These are phyloP conservation scores for Pseudomyrmex concolor DNA, from an alignment of 1,140 invertebrate genomes.

Conservation along the genomic window DNA sequence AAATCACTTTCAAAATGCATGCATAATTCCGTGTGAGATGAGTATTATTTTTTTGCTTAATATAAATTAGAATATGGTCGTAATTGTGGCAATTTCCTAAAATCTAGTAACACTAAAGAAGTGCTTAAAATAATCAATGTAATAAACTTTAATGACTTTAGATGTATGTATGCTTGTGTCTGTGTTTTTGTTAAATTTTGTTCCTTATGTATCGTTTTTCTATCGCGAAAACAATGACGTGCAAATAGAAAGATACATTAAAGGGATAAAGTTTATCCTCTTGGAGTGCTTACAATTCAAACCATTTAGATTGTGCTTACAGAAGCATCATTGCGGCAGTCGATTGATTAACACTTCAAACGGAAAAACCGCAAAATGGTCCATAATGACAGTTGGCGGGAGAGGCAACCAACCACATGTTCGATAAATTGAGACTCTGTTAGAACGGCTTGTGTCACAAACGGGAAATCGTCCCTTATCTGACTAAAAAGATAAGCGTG, in stretches of 20 bases:
- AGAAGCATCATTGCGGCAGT: conserved; percentile 45
- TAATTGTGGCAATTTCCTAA: conserved; percentile 1
- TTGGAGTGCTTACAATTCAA: conserved; percentile 68
- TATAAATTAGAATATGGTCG: conserved; percentile 16
- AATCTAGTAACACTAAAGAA: background rate
- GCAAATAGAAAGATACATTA: background rate
- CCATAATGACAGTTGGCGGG: conserved; percentile 69
- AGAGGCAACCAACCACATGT: conserved; percentile 61
- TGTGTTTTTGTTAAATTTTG: no score
- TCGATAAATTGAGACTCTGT: conserved; percentile 72
- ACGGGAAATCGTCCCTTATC: conserved; percentile 33
- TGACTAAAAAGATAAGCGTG: conserved; percentile 7
- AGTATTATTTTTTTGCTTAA: conserved; percentile 23
- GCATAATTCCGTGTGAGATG: conserved; percentile 14
- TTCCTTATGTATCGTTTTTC: no score
- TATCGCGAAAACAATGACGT: background rate
- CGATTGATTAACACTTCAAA: conserved; percentile 76
- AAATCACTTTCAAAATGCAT: conserved; percentile 37
- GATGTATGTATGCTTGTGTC: no score
- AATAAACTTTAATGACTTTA: background rate
- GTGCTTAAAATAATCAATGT: background rate
- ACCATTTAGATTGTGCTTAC: conserved; percentile 72
- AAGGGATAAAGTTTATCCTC: conserved; percentile 5
- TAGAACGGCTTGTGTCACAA: conserved; percentile 50
- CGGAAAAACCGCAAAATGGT: conserved; percentile 74